Evolutionary conservation across 2,888 invertebrate species (phyloP).

Genomic region (Phymatocera aterrima): DNA sequence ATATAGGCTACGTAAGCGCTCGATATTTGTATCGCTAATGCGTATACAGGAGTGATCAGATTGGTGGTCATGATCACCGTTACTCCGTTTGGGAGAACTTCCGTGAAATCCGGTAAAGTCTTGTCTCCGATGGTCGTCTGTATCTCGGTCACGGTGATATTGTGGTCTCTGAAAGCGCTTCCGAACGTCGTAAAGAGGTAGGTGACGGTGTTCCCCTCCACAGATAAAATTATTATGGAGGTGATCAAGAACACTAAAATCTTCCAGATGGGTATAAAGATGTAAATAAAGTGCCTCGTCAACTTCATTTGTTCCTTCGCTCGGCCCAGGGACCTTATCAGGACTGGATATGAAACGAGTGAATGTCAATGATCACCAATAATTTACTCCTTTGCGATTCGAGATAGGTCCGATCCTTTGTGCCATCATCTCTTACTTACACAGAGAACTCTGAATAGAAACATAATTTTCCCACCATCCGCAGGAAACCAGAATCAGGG

Average conservation of each 20-base stretch:
- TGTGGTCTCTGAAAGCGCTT: conserved; percentile 59
- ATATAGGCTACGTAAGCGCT: conserved; percentile 82
- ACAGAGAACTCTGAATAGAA: conserved; percentile 70
- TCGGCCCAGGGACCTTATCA: conserved; percentile 73
- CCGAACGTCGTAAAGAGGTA: conserved; percentile 63
- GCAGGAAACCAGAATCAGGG: conserved; percentile 82
- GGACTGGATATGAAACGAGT: conserved; percentile 63
- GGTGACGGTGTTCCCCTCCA: conserved; percentile 58
- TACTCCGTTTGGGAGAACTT: conserved; percentile 72
- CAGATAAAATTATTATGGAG: conserved; percentile 78
- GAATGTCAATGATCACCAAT: conserved; percentile 33
- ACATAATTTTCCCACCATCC: conserved; percentile 93
- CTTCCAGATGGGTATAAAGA: conserved; percentile 86
- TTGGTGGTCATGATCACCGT: conserved; percentile 67
- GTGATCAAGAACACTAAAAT: conserved; percentile 83
- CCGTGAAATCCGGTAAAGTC: conserved; percentile 71
- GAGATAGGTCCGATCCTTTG: too few species aligned
- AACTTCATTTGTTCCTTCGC: conserved; percentile 78
- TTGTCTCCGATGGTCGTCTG: conserved; percentile 58
- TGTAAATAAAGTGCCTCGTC: conserved; percentile 84
- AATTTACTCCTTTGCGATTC: neutral
- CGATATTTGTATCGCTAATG: conserved; percentile 81
- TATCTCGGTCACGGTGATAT: conserved; percentile 61
- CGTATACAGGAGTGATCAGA: conserved; percentile 77
- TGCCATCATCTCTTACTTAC: conserved; percentile 55